Evolutionary conservation across 2,888 invertebrate species (phyloP).

Genomic region (Empis stercorea): DNA sequence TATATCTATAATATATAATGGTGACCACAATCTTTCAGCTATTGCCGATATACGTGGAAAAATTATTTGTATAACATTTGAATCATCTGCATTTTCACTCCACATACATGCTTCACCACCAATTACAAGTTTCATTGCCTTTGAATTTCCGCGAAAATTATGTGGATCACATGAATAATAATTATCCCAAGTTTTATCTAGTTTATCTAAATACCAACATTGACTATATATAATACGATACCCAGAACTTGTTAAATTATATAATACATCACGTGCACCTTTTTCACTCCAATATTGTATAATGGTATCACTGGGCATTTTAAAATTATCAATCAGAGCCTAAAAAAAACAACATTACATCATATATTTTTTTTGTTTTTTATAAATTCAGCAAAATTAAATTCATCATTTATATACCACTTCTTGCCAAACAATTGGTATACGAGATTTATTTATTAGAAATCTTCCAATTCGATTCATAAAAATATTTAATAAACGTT

Average conservation of each 20-base stretch:
- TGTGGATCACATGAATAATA: constrained; percentile 60
- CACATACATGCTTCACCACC: constrained; percentile 93
- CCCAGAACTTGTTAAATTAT: constrained; percentile 44
- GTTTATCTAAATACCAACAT: constrained; percentile 73
- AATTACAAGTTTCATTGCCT: constrained; percentile 51
- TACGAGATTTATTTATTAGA: constrained; percentile 36
- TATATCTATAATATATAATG: constrained; percentile 14
- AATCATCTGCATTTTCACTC: constrained; percentile 70
- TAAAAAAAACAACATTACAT: too few relatives aligned
- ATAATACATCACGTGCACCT: constrained; percentile 16
- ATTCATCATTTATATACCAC: too few relatives aligned
- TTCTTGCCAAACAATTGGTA: constrained; percentile 73
- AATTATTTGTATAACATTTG: constrained; percentile 45
- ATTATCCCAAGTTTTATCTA: constrained; percentile 55
- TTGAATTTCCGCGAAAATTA: constrained; percentile 37
- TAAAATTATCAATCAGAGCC: constrained; percentile 32
- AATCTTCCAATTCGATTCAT: constrained; percentile 47
- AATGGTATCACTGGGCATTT: constrained; percentile 48
- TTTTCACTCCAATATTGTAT: constrained; percentile 71
- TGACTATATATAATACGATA: constrained; percentile 59
- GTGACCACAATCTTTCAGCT: constrained; percentile 76
- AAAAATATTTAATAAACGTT: constrained; percentile 52
- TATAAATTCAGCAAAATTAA: neutral
- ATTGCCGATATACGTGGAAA: constrained; percentile 81
- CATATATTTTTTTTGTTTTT: neutral